Percentiles rank a stretch among this genome's conserved stretches.
phyloP scores from a whole-genome alignment of 2,888 invertebrate species.

The Cephus rjabovi region DNA sequence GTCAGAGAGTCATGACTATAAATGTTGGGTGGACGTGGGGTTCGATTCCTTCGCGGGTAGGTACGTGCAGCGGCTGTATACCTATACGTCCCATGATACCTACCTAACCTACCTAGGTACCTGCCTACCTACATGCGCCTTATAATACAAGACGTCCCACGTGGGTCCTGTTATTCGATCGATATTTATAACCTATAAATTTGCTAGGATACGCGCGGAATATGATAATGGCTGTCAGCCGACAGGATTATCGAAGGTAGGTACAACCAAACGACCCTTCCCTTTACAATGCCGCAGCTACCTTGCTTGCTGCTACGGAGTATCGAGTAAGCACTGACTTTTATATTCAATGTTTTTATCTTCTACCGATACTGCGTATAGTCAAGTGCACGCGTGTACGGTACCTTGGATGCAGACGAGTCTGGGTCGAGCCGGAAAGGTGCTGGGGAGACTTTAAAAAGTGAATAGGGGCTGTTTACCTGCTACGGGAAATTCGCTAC shows the following conservation, averaged over 20 bases:
- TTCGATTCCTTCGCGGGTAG: not conserved
- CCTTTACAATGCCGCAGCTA: not conserved
- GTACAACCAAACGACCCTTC: not conserved
- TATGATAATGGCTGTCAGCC: slow-evolving; percentile 46
- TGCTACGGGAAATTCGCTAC: not conserved
- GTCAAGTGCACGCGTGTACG: not conserved
- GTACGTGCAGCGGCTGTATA: not conserved
- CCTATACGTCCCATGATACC: not conserved
- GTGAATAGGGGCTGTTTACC: not conserved
- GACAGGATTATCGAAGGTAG: slow-evolving; percentile 25
- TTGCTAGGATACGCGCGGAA: slow-evolving; percentile 47
- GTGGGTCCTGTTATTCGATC: slow-evolving; percentile 44
- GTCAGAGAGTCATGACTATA: slow-evolving; percentile 51
- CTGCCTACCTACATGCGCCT: not conserved
- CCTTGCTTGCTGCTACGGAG: not conserved
- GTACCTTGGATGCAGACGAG: not conserved
- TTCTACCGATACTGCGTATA: not conserved
- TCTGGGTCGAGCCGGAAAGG: not conserved
- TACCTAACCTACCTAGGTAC: not conserved
- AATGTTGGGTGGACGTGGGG: slow-evolving; percentile 19
- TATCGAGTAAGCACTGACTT: not conserved
- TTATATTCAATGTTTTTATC: not conserved
- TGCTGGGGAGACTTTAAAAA: not conserved
- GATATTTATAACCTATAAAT: slow-evolving; percentile 52
- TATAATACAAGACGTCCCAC: slow-evolving; percentile 4